A percentile compares a stretch with the other conserved stretches of the same genome.
Conservation (phyloP, 2,797 vertebrate genomes). For the Schizothorax lantsangensis region DNA sequence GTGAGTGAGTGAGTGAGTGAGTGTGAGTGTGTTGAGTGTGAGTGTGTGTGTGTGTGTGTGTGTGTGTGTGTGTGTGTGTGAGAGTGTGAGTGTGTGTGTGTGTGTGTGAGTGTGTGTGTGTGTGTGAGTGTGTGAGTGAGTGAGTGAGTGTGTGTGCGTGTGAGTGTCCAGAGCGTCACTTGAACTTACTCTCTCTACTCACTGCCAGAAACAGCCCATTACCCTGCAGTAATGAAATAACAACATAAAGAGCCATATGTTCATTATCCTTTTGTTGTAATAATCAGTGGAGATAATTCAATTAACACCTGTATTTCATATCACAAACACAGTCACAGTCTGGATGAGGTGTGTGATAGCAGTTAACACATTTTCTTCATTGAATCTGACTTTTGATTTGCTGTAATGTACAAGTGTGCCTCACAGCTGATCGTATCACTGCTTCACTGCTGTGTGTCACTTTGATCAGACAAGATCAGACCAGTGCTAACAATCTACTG, state of each 20-base stretch:
- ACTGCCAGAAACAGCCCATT: background rate
- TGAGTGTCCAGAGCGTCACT: background rate
- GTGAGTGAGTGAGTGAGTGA: too few species aligned
- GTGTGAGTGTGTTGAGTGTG: too few species aligned
- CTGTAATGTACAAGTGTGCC: constrained; percentile 7
- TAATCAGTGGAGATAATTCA: constrained; percentile 73
- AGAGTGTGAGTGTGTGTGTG: too few species aligned
- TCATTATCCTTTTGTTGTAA: constrained; percentile 69
- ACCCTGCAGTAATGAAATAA: constrained; percentile 25
- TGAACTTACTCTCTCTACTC: background rate
- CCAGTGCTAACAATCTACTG: background rate
- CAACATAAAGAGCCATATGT: constrained; percentile 69
- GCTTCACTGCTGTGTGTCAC: constrained; percentile 1
- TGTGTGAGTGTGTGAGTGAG: too few species aligned
- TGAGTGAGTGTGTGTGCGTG: too few species aligned
- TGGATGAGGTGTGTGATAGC: background rate
- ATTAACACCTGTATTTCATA: constrained; percentile 69
- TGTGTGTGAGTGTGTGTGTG: too few species aligned
- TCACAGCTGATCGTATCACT: background rate
- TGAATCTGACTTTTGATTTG: constrained; percentile 55
- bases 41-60: too few species aligned
- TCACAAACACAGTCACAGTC: background rate
- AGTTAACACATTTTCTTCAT: constrained; percentile 40
- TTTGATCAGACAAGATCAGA: background rate
- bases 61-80: too few species aligned